Base-by-base conservation (phyloP, 1,140 invertebrate genomes). In the Drosophila punjabiensis region DNA sequence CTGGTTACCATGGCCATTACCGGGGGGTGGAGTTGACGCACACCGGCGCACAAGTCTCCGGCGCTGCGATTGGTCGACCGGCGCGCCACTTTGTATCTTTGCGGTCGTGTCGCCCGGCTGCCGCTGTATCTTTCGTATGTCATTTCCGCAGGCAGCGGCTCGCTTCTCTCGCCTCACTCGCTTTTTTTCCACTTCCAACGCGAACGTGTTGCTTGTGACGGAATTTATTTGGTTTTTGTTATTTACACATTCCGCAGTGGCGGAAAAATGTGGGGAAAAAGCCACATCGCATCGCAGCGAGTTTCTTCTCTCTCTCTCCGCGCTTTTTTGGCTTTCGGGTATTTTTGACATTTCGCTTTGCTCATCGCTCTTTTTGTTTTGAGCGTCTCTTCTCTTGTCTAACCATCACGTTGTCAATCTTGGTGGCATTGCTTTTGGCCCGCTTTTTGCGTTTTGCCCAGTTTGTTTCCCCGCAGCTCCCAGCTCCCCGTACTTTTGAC, bases 281-380 rank as follows among this genome's bases (percentile, higher is more conserved):
- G 70, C 70, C 58, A 59, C 41, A 24, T 24, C 35, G 55, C 55
- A 58, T 55, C 60, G 60, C 52, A 55, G 52, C 37, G 67, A 76
- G 82, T 79, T 82, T 82, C 78, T 79, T 84, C 76, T 80, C 73
- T 64, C 73, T 64, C 71, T 73, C 76, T 69, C 20, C 28, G 63
- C 43, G 75, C 43, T 77, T 77, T 78, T 73, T 74, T 74, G 71
- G 69, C 71, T 74, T 74, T 76, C 75, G 80, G 79, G 86, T 76
- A 90, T 90, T 90, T 91, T 91, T 91, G 89, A 92, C 88, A 89
- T 91, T 91, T 92, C 60, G 89, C 60, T 91, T 91, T 89, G 85
- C 67, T 62, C 79, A 77, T 89, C 82, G 83, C 88, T 90, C 78
- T 89, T 89, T 88, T 89, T 89, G 85, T 89, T 89, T 82, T 85